These are phyloP conservation scores for Argentina silus DNA, from an alignment of 2,797 vertebrate species.

Conservation along the genomic window DNA sequence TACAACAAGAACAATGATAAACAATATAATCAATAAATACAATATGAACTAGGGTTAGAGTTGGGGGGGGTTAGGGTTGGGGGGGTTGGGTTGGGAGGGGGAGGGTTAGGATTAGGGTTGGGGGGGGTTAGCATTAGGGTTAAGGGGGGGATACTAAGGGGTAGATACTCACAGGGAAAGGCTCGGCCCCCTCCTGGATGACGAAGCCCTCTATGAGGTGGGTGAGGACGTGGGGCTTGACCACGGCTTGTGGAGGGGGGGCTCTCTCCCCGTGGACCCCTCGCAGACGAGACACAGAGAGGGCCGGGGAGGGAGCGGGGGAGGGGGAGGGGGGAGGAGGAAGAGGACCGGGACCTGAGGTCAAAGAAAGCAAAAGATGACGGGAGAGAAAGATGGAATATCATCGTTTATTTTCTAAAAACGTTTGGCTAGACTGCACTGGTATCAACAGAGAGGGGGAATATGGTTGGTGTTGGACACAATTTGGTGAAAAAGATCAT, in stretches of 20 bases:
- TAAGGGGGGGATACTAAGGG: background rate
- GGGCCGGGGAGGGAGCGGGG: slow-evolving; percentile 56
- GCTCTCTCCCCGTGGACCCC: slow-evolving; percentile 79
- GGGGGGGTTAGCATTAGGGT: too few relatives aligned
- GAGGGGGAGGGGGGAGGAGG: slow-evolving; percentile 28
- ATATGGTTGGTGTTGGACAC: too few relatives aligned
- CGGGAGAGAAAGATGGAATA: background rate
- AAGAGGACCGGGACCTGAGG: slow-evolving; percentile 39
- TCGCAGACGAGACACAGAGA: slow-evolving; percentile 75
- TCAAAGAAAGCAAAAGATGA: background rate
- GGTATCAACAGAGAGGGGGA: too few relatives aligned
- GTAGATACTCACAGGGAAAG: slow-evolving; percentile 89
- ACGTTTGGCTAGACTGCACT: too few relatives aligned
- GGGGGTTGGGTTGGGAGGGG: too few relatives aligned
- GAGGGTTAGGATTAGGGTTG: too few relatives aligned
- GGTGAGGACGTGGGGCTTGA: slow-evolving; percentile 96
- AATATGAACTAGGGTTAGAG: too few relatives aligned
- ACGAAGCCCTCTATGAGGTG: slow-evolving; percentile 98
- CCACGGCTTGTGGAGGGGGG: slow-evolving; percentile 92
- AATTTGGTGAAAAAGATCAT: too few relatives aligned
- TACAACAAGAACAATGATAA: too few relatives aligned
- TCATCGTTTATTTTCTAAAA: background rate
- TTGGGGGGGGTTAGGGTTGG: too few relatives aligned
- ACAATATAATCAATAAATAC: too few relatives aligned
- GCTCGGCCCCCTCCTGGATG: slow-evolving; percentile 97